Evolutionary conservation across 2,888 invertebrate species (phyloP), one percentile per base, ranked within the genome.

Genomic region (Meganola albula): DNA sequence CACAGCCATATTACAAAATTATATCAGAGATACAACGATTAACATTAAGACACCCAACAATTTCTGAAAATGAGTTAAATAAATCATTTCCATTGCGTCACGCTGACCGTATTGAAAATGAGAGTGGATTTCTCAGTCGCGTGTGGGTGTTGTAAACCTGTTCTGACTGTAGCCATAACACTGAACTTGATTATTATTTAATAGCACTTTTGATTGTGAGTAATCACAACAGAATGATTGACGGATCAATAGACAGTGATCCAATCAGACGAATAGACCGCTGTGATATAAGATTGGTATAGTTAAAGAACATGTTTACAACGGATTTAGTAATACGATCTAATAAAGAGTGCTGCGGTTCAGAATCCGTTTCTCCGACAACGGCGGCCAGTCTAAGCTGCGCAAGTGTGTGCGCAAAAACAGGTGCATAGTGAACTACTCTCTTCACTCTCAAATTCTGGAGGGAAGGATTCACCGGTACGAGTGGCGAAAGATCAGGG

Each of bases 101-200:
- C 38, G 26, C 27, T 32, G 37, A 31, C 34, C 27, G 27, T 12
- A 26, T 43, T 34, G 53, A 60, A 58, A 61, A 31, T 43, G 52
- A 61, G 52, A 61, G 61, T 59, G 49, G 37, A 53, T 49, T 41
- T 42, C 40, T 29, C 32, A 26, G 24, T 12, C 27, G 40, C 29
- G 44, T 28, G 57, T 51, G 52, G 58, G 60, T 48, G 53, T 48
- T 49, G 44, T 47, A 38, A 48, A 54, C 45, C 44, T 39, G 44
- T 48, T 48, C 36, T 29, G 31, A 41, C 31, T 24, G 36, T 34
- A 44, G 43, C 27, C 28, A 23, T 39, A 36, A 31, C 27, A 47
- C 40, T 52, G 44, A 52, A 45, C 50, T 50, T 45, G 43, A 42
- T 32, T 30, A 27, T 25, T 27, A 31, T 40, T 35, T 29, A 31